Percentiles rank a stretch among this genome's conserved stretches.
Evolutionary conservation across 2,797 vertebrate genomes (phyloP).

Genomic region (Spondyliosoma cantharus): DNA sequence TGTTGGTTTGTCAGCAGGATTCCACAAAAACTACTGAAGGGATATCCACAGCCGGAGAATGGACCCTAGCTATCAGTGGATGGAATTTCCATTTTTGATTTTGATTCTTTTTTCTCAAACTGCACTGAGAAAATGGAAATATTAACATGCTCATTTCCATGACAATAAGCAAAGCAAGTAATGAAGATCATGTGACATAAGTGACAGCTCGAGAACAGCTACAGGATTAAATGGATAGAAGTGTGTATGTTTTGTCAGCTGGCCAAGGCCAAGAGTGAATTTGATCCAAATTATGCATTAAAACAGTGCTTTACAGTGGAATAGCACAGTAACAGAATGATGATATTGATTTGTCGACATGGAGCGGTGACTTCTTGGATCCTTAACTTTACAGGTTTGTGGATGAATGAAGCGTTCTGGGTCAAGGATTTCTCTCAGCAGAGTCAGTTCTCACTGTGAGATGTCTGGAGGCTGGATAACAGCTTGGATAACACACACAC

Average conservation of each 20-base stretch:
- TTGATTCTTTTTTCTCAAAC: too few relatives aligned
- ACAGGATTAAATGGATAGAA: not conserved
- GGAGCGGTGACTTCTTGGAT: slow-evolving; percentile 10
- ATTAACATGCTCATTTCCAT: not conserved
- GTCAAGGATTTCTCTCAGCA: slow-evolving; percentile 56
- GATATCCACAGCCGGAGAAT: too few relatives aligned
- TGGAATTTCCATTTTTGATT: too few relatives aligned
- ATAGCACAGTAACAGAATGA: not conserved
- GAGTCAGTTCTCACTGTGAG: slow-evolving; percentile 40
- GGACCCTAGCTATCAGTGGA: too few relatives aligned
- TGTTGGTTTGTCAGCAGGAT: too few relatives aligned
- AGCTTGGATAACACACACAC: slow-evolving; percentile 60
- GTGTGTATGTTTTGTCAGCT: not conserved
- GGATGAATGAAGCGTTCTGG: slow-evolving; percentile 42
- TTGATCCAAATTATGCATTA: not conserved
- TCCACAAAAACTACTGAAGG: too few relatives aligned
- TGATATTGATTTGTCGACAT: not conserved
- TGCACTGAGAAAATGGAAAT: not conserved
- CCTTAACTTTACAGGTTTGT: slow-evolving; percentile 30
- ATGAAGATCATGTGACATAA: not conserved
- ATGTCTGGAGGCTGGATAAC: slow-evolving; percentile 62
- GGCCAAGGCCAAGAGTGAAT: not conserved
- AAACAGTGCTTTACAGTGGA: not conserved
- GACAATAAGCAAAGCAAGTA: not conserved
- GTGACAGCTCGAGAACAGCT: not conserved